These are phyloP conservation scores for Cichlasoma orientale DNA, from an alignment of 2,797 vertebrate species.

Conservation along the genomic window DNA sequence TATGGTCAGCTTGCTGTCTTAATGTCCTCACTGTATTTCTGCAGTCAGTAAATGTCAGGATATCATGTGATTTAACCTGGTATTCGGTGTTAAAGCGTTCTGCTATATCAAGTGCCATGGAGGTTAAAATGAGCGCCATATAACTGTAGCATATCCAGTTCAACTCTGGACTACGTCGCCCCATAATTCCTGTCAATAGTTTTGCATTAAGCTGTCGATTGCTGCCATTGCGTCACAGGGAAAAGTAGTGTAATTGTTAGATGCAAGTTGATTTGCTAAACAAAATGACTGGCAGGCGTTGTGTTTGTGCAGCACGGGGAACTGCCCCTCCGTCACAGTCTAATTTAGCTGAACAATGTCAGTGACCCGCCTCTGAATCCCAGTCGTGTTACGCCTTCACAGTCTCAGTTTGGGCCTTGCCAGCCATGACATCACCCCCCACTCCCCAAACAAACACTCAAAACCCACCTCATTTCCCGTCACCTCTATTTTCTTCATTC, in stretches of 20 bases:
- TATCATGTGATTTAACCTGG: background rate
- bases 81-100: background rate
- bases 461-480: constrained; percentile 23
- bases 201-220: background rate
- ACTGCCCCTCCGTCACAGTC: constrained; percentile 23
- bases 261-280: constrained; percentile 4
- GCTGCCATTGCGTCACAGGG: background rate
- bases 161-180: background rate
- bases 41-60: background rate
- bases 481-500: constrained; percentile 11
- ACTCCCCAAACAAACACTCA: background rate
- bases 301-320: constrained; percentile 22
- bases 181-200: background rate
- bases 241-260: background rate
- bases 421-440: constrained; percentile 68
- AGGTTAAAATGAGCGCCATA: background rate
- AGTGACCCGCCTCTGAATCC: constrained; percentile 44
- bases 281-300: constrained; percentile 38
- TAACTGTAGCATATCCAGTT: background rate
- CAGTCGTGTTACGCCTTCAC: constrained; percentile 55
- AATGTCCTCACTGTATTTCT: background rate
- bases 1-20: background rate
- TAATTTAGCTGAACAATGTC: constrained; percentile 62
- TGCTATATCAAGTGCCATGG: background rate
- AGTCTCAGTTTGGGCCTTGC: constrained; percentile 47